A percentile compares a stretch with the other conserved stretches of the same genome.
phyloP scores from a whole-genome alignment of 1,140 invertebrate genomes.

The Euura lappo region DNA sequence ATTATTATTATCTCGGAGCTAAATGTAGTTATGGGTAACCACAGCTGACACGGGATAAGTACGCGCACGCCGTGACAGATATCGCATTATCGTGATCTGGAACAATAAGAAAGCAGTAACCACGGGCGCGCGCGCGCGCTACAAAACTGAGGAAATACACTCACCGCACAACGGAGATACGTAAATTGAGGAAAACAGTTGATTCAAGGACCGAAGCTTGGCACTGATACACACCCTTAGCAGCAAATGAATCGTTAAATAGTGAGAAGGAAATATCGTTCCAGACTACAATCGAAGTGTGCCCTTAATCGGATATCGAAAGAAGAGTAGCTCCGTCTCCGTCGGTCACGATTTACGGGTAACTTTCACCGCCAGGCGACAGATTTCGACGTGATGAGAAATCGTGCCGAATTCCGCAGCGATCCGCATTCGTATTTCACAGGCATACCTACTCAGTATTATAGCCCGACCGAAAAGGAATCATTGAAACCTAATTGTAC shows the following conservation, averaged over 20 bases:
- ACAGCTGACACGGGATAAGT: no score
- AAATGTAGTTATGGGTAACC: no score
- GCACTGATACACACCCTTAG: background rate
- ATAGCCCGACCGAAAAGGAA: background rate
- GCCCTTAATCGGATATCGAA: background rate
- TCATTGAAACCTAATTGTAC: background rate
- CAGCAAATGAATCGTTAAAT: no score
- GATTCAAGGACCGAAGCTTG: background rate
- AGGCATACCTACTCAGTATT: background rate
- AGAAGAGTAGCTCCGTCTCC: background rate
- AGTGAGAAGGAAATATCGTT: no score
- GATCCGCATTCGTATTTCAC: slow-evolving; percentile 1
- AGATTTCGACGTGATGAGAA: slow-evolving; percentile 7
- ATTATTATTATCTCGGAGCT: background rate
- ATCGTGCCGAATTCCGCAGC: slow-evolving; percentile 1
- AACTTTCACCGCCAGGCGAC: background rate
- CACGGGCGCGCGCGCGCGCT: background rate
- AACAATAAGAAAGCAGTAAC: background rate
- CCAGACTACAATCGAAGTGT: background rate
- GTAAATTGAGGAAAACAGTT: background rate
- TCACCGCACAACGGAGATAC: background rate
- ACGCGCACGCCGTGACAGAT: no score
- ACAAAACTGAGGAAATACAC: background rate
- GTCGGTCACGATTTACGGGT: background rate
- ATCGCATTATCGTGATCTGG: background rate